Evolutionary conservation across 2,888 invertebrate genomes (phyloP).

Genomic region (Coelinius sp.): DNA sequence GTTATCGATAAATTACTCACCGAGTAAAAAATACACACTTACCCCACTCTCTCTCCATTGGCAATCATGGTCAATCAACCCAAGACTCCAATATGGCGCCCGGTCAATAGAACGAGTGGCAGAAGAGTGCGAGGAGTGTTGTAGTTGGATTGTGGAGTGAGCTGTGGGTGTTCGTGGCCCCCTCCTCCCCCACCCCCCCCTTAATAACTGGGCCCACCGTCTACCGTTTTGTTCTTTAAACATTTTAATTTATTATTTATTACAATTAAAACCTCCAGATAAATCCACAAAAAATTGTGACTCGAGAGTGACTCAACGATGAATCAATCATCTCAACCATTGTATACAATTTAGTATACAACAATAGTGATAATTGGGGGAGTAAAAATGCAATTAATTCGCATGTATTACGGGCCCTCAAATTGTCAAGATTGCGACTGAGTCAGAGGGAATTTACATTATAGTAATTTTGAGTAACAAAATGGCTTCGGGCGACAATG

Average conservation of each 20-base stretch:
- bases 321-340: background rate
- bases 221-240: conserved; percentile 35
- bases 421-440: conserved; percentile 33
- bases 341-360: conserved; percentile 5
- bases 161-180: conserved; percentile 31
- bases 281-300: background rate
- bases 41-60: background rate
- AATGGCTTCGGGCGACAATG: conserved; percentile 88
- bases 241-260: conserved; percentile 19
- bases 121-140: background rate
- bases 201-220: conserved; percentile 44
- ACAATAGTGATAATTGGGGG: background rate
- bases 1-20: background rate
- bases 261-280: background rate
- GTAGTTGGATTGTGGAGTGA: conserved; percentile 23
- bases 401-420: conserved; percentile 25
- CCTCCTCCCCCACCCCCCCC: too few species aligned
- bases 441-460: conserved; percentile 18
- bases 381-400: conserved; percentile 34
- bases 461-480: conserved; percentile 59
- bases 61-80: background rate
- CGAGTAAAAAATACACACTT: background rate
- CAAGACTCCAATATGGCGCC: conserved; percentile 52
- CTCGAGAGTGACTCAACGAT: conserved; percentile 7
- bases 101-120: conserved; percentile 59